Base-by-base conservation (phyloP, 2,113 vertebrate species). In the Psilopogon haemacephalus region DNA sequence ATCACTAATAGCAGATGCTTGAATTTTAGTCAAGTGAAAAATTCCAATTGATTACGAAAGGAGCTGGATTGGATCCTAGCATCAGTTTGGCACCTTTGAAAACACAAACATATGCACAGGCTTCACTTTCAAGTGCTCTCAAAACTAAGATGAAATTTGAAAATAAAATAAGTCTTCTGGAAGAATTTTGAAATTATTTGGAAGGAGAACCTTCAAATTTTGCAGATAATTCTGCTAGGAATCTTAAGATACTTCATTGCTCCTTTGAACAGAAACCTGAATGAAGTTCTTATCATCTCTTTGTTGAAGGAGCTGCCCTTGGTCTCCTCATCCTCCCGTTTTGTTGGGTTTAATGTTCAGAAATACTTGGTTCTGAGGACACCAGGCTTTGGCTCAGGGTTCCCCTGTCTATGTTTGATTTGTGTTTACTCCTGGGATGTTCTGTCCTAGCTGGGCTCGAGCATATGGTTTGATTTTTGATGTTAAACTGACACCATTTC, bases 391-490 rank as follows among this genome's bases (percentile, higher is more conserved):
- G 84, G 30, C 78, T 88, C 4, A 1, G 20, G 52, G 50, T 52
- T 74, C 46, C 40, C 0, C 0, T 70, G 69, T 88, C 60, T 81
- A 93, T 71, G 38, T 88, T 94, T 81, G 87, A 81, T 89, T 95
- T 93, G 89, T 89, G 79, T 94, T 94, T 91, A 52, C 56, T 91
- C 60, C 85, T 92, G 75, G 60, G 76, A 60, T 93, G 82, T 83
- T 95, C 93, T 83, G 50, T 54, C 70, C 75, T 76, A 68, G 73
- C 73, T 95, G 89, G 94, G 40, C 69, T 97, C 0, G 1, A 84
- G 87, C 92, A 96, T 96, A 85, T 94, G 93, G 95, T 96, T 97
- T 96, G 90, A 95, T 77, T 77, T 97, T 95, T 95, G 80, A 83
- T 64, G 79, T 65, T 71, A 95, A 95, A 96, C 90, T 94, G 92